Conservation (phyloP, 2,888 invertebrate species). For the Dilophus febrilis region DNA sequence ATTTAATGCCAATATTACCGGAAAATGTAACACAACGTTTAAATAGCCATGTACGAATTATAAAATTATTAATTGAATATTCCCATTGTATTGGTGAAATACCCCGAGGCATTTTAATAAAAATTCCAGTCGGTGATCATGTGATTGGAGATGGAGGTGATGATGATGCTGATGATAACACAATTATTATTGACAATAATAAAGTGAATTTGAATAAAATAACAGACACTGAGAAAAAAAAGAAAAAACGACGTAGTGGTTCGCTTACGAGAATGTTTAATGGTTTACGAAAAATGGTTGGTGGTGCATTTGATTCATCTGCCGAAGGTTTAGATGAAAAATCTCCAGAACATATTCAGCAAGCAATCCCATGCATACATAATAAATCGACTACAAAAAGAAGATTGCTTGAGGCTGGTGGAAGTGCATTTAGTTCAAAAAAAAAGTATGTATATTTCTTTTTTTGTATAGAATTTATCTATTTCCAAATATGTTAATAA, state of each 20-base stretch:
- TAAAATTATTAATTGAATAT: constrained; percentile 63
- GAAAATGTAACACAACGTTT: constrained; percentile 47
- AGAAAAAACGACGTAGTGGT: constrained; percentile 71
- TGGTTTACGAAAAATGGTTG: constrained; percentile 62
- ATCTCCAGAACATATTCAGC: constrained; percentile 26
- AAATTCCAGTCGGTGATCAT: constrained; percentile 31
- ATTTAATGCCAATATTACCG: constrained; percentile 57
- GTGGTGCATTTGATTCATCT: constrained; percentile 37
- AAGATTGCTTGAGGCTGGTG: constrained; percentile 38
- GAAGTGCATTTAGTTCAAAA: constrained; percentile 44
- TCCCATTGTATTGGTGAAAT: constrained; percentile 56
- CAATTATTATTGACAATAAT: not conserved
- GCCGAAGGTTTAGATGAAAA: constrained; percentile 31
- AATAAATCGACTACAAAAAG: constrained; percentile 47
- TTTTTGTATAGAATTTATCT: not conserved
- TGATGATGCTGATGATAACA: constrained; percentile 13
- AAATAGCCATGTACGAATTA: constrained; percentile 49
- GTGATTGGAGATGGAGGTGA: too few species aligned
- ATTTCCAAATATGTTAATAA: not conserved
- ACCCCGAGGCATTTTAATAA: constrained; percentile 40
- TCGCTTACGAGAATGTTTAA: constrained; percentile 68
- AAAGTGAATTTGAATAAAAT: too few species aligned
- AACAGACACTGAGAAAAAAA: constrained; percentile 33
- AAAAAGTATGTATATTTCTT: constrained; percentile 37
- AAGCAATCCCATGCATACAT: constrained; percentile 39